phyloP scores from a whole-genome alignment of 2,113 vertebrate species.

The Lamprologus ornatipinnis region DNA sequence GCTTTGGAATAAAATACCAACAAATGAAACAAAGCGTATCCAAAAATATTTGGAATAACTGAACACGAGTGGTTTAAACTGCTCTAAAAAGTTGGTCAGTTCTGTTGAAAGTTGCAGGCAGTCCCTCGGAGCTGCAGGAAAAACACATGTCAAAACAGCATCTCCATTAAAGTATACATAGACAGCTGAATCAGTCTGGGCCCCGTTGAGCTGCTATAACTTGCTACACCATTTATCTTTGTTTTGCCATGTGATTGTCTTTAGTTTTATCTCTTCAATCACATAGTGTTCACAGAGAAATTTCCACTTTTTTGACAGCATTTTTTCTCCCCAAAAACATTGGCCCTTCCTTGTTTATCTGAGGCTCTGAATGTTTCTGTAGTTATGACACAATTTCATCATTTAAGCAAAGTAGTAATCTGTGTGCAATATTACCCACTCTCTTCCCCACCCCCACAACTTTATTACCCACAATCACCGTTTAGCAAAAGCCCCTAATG shows the following conservation, averaged over 20 bases:
- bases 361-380: neutral
- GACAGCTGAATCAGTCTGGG: neutral
- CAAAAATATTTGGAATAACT: neutral
- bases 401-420: neutral
- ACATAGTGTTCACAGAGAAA: neutral
- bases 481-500: conserved; percentile 8
- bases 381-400: neutral
- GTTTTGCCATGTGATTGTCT: neutral
- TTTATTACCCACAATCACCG: conserved; percentile 1
- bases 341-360: neutral
- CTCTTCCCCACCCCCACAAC: neutral
- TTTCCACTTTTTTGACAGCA: neutral
- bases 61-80: neutral
- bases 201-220: neutral
- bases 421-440: neutral
- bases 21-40: neutral
- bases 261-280: neutral
- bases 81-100: neutral
- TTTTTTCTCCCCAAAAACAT: neutral
- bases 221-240: neutral
- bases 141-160: neutral
- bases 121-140: neutral
- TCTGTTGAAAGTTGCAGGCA: neutral
- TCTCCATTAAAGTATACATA: neutral
- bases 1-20: neutral